Conservation (phyloP, 1,140 invertebrate species). For the Mylabris phalerata region DNA sequence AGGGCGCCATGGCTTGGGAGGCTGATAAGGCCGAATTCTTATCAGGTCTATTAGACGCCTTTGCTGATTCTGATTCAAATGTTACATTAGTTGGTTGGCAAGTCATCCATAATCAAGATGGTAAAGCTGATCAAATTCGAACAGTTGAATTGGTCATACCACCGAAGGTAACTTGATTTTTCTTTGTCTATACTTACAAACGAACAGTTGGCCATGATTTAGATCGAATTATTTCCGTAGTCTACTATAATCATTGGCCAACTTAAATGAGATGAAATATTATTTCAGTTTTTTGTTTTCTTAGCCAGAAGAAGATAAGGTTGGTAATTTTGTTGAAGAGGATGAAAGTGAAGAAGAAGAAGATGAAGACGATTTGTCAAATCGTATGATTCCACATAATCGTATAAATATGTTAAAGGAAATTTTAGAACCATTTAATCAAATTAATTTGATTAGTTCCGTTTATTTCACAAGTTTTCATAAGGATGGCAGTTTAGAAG, state of each 20-base stretch:
- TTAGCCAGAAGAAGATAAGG: not conserved
- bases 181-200: too few relatives aligned
- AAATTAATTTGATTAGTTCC: not conserved
- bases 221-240: too few relatives aligned
- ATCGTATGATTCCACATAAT: conserved; percentile 2
- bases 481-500: not conserved
- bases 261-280: too few relatives aligned
- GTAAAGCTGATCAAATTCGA: not conserved
- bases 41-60: not conserved
- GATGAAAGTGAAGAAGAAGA: conserved; percentile 7
- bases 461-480: not conserved
- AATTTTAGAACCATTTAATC: not conserved
- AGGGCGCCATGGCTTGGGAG: not conserved
- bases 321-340: not conserved
- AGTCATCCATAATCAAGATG: not conserved
- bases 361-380: not conserved
- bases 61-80: not conserved
- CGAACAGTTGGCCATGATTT: too few relatives aligned
- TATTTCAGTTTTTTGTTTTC: too few relatives aligned
- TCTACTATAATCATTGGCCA: too few relatives aligned
- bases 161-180: not conserved
- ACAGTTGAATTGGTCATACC: conserved; percentile 4
- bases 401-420: conserved; percentile 1
- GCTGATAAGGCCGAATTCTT: not conserved
- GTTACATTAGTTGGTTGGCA: conserved; percentile 5